Percentiles rank a stretch among this genome's conserved stretches.
These are phyloP conservation scores for Drosophila simulans DNA, from an alignment of 1,140 invertebrate species.

Conservation along the genomic window DNA sequence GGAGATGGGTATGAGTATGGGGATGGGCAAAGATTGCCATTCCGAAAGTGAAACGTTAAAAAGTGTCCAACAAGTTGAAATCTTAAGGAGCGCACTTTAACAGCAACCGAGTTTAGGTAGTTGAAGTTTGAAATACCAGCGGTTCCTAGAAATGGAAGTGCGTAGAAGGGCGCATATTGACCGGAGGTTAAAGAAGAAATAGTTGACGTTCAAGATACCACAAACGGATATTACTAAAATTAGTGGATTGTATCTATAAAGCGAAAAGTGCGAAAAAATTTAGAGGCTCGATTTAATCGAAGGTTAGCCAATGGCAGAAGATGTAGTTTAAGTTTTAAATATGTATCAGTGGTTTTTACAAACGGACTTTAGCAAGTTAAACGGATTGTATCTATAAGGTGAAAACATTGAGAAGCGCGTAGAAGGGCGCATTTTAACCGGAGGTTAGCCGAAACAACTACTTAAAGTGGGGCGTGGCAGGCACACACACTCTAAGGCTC, in stretches of 20 bases:
- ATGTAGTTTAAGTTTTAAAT: too few species aligned
- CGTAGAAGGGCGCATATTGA: not conserved
- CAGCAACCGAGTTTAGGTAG: not conserved
- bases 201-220: too few species aligned
- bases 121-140: too few species aligned
- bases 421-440: constrained; percentile 2
- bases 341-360: too few species aligned
- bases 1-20: too few species aligned
- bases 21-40: not conserved
- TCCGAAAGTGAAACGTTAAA: constrained; percentile 37
- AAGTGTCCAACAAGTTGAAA: constrained; percentile 5
- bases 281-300: constrained; percentile 4
- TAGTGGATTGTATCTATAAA: too few species aligned
- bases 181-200: too few species aligned
- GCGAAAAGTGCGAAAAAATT: not conserved
- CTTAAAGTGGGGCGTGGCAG: constrained; percentile 37
- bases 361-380: too few species aligned
- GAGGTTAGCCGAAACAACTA: not conserved
- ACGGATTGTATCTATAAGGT: not conserved
- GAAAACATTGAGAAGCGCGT: not conserved
- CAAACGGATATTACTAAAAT: too few species aligned
- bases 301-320: too few species aligned
- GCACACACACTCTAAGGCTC: constrained; percentile 9
- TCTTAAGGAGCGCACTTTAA: not conserved
- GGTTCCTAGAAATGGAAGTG: not conserved